Conservation (phyloP, 1,140 invertebrate species). For the Ostrea edulis region DNA sequence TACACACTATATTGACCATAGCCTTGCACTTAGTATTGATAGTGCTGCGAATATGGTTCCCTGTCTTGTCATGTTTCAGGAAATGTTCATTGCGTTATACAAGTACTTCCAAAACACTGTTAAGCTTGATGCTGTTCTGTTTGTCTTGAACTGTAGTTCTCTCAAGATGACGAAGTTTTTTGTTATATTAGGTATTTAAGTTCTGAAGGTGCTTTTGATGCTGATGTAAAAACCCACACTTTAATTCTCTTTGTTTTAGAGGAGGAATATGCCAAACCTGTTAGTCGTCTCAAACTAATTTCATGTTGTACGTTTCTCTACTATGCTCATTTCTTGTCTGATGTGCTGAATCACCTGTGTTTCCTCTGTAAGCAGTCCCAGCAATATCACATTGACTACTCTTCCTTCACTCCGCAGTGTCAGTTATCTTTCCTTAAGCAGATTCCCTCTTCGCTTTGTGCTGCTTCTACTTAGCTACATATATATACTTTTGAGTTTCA, state of each 20-base stretch:
- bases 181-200: no score
- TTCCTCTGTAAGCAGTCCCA: slow-evolving; percentile 20
- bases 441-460: slow-evolving; percentile 34
- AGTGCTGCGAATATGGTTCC: no score
- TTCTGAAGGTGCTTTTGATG: no score
- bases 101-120: no score
- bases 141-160: not conserved
- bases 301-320: slow-evolving; percentile 11
- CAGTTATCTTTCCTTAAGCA: not conserved
- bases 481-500: slow-evolving; percentile 43
- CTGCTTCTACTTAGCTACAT: slow-evolving; percentile 41
- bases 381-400: not conserved
- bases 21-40: not conserved
- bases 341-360: slow-evolving; percentile 26
- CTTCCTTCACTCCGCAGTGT: not conserved
- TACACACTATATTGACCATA: slow-evolving; percentile 47
- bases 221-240: slow-evolving; percentile 40
- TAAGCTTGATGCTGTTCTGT: slow-evolving; percentile 28
- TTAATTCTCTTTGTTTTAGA: slow-evolving; percentile 40
- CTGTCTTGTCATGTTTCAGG: no score
- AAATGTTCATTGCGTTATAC: no score
- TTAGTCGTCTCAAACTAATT: slow-evolving; percentile 8
- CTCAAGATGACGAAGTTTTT: slow-evolving; percentile 43
- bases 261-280: not conserved
- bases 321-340: slow-evolving; percentile 29